phyloP scores from a whole-genome alignment of 2,797 vertebrate genomes.

The Pangasius sanitwongsei region DNA sequence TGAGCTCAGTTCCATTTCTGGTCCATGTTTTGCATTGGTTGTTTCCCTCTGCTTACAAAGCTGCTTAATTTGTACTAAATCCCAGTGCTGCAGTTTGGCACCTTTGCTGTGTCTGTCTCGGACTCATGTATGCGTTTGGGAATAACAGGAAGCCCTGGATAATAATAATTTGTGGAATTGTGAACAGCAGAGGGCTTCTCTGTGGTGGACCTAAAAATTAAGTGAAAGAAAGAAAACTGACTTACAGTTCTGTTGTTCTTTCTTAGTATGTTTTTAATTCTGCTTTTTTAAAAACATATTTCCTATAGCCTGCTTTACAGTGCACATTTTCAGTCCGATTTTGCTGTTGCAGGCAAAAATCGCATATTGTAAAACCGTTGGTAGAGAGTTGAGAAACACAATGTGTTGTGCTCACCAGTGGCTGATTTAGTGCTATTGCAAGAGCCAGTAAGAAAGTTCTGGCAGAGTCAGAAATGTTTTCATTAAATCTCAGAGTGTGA shows the following conservation, averaged over 20 bases:
- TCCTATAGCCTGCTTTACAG: background rate
- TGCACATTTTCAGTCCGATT: background rate
- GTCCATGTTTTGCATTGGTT: constrained; percentile 8
- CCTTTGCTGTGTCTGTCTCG: background rate
- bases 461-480: too few species aligned
- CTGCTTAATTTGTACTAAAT: background rate
- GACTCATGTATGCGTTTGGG: background rate
- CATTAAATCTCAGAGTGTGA: too few species aligned
- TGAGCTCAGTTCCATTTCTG: constrained; percentile 1
- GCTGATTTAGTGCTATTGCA: background rate
- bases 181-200: background rate
- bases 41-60: constrained; percentile 16
- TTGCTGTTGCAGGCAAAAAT: background rate
- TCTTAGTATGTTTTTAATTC: background rate
- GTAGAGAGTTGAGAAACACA: background rate
- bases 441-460: background rate
- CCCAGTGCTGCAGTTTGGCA: constrained; percentile 3
- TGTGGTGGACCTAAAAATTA: background rate
- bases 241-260: background rate
- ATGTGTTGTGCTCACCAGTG: background rate
- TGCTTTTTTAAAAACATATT: background rate
- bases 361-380: background rate
- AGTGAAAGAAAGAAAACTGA: background rate
- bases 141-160: background rate
- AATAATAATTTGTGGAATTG: background rate